Evolutionary conservation across 2,797 vertebrate genomes (phyloP).

Genomic region (Oryzias dopingdopingensis): DNA sequence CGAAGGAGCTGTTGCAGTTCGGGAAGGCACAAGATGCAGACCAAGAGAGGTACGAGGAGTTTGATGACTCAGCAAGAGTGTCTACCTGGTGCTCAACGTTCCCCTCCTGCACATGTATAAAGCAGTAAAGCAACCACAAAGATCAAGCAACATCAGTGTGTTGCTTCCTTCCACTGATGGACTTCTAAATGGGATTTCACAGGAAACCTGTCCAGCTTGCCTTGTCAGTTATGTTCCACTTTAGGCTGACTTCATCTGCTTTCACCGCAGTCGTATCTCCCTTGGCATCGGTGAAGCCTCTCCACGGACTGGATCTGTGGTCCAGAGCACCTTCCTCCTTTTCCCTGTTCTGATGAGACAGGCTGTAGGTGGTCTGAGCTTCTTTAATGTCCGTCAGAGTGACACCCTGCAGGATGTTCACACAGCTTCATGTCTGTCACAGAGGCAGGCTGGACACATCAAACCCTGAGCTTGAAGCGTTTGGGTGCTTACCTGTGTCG

Average conservation of each 20-base stretch:
- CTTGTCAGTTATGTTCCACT: slow-evolving; percentile 73
- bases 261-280: slow-evolving; percentile 12
- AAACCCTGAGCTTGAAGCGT: neutral
- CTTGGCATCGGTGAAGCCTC: slow-evolving; percentile 34
- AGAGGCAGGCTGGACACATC: neutral
- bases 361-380: slow-evolving; percentile 83
- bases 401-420: slow-evolving; percentile 79
- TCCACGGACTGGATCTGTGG: slow-evolving; percentile 41
- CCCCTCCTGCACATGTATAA: slow-evolving; percentile 50
- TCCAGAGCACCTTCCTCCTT: slow-evolving; percentile 61
- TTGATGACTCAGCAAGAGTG: slow-evolving; percentile 65
- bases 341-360: slow-evolving; percentile 71
- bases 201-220: slow-evolving; percentile 52
- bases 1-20: slow-evolving; percentile 49
- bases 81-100: slow-evolving; percentile 64
- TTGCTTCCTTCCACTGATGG: neutral
- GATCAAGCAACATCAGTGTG: neutral
- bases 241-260: slow-evolving; percentile 23
- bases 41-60: slow-evolving; percentile 59
- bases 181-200: neutral
- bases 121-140: neutral
- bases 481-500: slow-evolving; percentile 82
- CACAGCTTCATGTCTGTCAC: slow-evolving; percentile 13
- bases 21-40: slow-evolving; percentile 40
- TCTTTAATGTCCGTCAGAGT: slow-evolving; percentile 90